Base-by-base conservation (phyloP, 2,797 vertebrate species). In the Dicrostonyx torquatus region DNA sequence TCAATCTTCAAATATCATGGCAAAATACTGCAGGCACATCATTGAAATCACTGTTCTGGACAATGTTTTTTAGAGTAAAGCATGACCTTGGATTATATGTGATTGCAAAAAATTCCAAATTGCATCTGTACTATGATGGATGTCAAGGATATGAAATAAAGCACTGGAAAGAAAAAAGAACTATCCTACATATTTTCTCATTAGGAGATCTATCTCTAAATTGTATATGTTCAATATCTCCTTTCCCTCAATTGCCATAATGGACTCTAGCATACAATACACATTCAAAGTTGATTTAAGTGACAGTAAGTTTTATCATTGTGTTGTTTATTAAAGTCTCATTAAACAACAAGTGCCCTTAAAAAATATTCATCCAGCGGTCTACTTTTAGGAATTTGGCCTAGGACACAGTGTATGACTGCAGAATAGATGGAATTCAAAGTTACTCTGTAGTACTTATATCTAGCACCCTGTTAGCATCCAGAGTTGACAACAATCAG, bases 71-170 rank as follows among this genome's bases (percentile, higher is more conserved):
- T 91, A 75, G 94, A 82, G 87, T 93, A 83, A 94, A 43, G 58
- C 62, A 72, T 93, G 90, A 93, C 87, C 66, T 93, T 95, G 93
- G 87, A 96, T 96, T 85, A 92, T 31, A 80, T 45, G 37, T 13
- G 17, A 90, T 78, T 86, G 18, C 17, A 66, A 87, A 95, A 79
- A n/a, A 70, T 31, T 34, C 18, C 60, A 85, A 66, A 78, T 64
- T 68, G 68, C 7, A 53, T 89, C 66, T 58, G 37, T 80, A 26
- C 22, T 14, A 5, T 66, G 80, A 93, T 53, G 60, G 92, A 92
- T 93, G 34, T 29, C 29, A 88, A 55, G 5, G 58, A 75, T 73
- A 86, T 15, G 66, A 22, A 89, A 45, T 34, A 62, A 37, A 86
- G 29, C 55, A 26, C 1, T 26, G 4, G 40, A 84, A 94, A 91